phyloP scores from a whole-genome alignment of 2,113 vertebrate genomes.

The Onychorhynchus coronatus region DNA sequence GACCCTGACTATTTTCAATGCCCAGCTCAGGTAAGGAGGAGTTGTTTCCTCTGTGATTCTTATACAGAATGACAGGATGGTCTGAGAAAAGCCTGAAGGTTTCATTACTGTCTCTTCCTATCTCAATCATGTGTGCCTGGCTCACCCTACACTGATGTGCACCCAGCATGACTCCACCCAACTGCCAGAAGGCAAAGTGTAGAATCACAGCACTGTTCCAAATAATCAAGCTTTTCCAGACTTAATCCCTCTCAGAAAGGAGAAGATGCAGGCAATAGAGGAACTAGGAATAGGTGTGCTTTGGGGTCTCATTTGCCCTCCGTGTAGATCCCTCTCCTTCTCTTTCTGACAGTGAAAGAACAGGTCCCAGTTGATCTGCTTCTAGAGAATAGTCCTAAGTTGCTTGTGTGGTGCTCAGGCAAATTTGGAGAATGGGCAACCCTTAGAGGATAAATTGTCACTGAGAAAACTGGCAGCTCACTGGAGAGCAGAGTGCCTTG shows the following conservation, averaged over 20 bases:
- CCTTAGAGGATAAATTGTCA: background rate
- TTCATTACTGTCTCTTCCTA: background rate
- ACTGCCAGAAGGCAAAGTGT: background rate
- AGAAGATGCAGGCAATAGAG: background rate
- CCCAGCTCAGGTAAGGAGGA: background rate
- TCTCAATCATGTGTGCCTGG: background rate
- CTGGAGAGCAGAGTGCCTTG: background rate
- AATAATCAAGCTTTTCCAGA: background rate
- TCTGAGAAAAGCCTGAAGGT: constrained; percentile 27
- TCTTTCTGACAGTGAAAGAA: background rate
- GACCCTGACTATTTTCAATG: background rate
- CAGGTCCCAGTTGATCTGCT: background rate
- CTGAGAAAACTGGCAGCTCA: background rate
- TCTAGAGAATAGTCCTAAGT: background rate
- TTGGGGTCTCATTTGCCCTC: background rate
- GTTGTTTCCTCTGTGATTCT: constrained; percentile 21
- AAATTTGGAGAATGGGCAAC: background rate
- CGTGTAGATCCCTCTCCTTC: background rate
- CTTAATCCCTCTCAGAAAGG: background rate
- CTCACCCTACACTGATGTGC: background rate
- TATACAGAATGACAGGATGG: constrained; percentile 12
- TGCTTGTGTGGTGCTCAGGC: background rate
- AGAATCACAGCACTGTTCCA: background rate
- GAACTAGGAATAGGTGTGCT: background rate
- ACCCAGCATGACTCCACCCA: background rate